These are phyloP conservation scores for Potamilus streckersoni DNA, from an alignment of 1,140 invertebrate genomes.

Conservation along the genomic window DNA sequence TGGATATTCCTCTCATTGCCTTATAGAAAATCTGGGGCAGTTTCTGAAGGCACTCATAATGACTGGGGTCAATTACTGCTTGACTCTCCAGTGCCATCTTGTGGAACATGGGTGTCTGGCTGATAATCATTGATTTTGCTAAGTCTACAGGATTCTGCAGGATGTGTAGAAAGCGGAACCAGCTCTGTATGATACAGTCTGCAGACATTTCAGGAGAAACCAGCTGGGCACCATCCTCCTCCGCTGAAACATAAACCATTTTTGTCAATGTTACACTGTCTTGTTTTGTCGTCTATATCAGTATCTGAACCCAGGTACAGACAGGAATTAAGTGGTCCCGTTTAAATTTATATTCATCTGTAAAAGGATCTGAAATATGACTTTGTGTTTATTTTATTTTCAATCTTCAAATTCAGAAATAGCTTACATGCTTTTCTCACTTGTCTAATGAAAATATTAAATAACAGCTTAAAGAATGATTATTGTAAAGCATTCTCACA, in stretches of 20 bases:
- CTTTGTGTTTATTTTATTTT: no score
- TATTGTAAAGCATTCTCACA: no score
- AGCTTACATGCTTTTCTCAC: no score
- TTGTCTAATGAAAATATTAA: no score
- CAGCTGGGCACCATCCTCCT: constrained; percentile 81
- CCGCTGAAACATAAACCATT: constrained; percentile 72
- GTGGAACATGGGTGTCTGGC: constrained; percentile 86
- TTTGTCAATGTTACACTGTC: background rate
- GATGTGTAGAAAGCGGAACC: constrained; percentile 93
- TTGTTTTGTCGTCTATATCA: no score
- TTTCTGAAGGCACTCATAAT: constrained; percentile 88
- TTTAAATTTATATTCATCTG: no score
- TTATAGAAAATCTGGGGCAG: constrained; percentile 92
- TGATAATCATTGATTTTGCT: constrained; percentile 86
- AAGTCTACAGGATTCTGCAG: constrained; percentile 95
- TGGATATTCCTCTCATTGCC: constrained; percentile 92
- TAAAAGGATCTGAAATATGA: no score
- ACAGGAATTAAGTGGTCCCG: background rate
- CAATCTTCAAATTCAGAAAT: no score
- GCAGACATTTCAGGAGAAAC: constrained; percentile 86
- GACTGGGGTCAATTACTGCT: constrained; percentile 81
- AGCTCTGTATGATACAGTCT: constrained; percentile 91
- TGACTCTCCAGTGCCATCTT: constrained; percentile 69
- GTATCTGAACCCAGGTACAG: background rate
- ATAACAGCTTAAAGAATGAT: no score